Base-by-base conservation (phyloP, 2,797 vertebrate genomes). In the Oryzias dopingdopingensis region DNA sequence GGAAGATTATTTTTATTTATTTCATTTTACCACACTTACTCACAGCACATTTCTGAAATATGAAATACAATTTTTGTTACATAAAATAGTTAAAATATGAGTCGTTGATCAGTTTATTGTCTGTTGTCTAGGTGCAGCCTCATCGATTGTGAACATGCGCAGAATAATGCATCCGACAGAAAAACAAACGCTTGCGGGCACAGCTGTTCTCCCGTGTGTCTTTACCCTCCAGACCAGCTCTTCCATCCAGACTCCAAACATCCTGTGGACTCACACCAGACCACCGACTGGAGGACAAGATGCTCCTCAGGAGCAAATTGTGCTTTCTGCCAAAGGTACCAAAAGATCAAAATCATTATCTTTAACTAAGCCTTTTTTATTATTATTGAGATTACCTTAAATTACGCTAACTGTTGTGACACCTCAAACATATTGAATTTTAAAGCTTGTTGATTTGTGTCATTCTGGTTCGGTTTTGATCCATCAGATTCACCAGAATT, bases 201-300 rank as follows among this genome's bases (percentile, higher is more conserved):
- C 90, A 12, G 94, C 88, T 18, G 76, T 91, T 29, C 90, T 98
- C 20, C 95, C 96, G 26, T 98, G 96, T 74, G 85, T 94, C 77
- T 95, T 95, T 79, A 84, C 90, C 2, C 88, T 95, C 41, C 85
- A 82, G 14, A 74, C 70, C 74, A 56, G 74, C 1, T 62, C 82
- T 47, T 63, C 70, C 1, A 47, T 58, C 3, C 90, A 90, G 42
- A 76, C 81, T 0, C 90, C 93, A 0, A 93, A 91, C 2, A 79
- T 98, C 77, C 92, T 94, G 84, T 99, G 97, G 97, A 96, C 94
- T 76, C 93, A 81, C 26, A 84, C 90, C 63, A 74, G 53, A 26
- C 70, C 17, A 5, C 64, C 90, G 70, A 77, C 80, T 74, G 2
- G 88, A 80, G 17, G 54, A 29, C 0, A 73, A 17, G 90, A 88